These are phyloP conservation scores for Hippasteria phrygiana DNA, from an alignment of 53 echinoderm and acorn worm species.

Conservation along the genomic window DNA sequence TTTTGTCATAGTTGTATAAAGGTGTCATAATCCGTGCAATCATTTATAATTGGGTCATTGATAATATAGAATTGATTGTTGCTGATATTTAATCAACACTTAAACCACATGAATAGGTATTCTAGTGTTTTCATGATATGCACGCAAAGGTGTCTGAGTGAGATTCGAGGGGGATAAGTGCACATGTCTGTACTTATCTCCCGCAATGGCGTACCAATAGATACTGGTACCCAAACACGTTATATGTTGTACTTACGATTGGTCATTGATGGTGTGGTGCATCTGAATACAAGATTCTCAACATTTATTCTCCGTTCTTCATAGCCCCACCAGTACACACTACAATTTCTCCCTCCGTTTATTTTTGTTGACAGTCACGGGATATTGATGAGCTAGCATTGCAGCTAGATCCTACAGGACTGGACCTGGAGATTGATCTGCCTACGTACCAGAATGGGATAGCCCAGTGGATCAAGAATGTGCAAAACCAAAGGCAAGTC, in stretches of 20 bases:
- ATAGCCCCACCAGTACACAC: too few relatives aligned
- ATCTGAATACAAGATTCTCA: too few relatives aligned
- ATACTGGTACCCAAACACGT: too few relatives aligned
- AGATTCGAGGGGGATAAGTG: background rate
- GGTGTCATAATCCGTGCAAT: background rate
- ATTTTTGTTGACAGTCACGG: background rate
- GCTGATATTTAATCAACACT: slow-evolving; percentile 27
- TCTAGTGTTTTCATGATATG: background rate
- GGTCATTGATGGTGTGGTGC: too few relatives aligned
- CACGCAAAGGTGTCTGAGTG: background rate
- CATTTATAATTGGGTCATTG: background rate
- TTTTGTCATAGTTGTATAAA: background rate
- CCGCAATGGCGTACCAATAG: too few relatives aligned
- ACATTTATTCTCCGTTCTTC: too few relatives aligned
- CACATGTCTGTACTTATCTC: background rate
- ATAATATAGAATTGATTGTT: background rate
- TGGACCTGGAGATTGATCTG: slow-evolving; percentile 71
- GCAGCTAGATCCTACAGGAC: slow-evolving; percentile 71
- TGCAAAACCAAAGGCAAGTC: slow-evolving; percentile 66
- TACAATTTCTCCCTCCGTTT: background rate
- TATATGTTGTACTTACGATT: too few relatives aligned
- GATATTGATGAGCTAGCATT: slow-evolving; percentile 72
- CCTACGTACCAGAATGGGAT: slow-evolving; percentile 76
- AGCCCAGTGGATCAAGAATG: slow-evolving; percentile 72
- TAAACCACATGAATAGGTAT: slow-evolving; percentile 4